Evolutionary conservation across 2,888 invertebrate species (phyloP), one percentile per base, ranked within the genome.

Genomic region (Sicus ferrugineus): DNA sequence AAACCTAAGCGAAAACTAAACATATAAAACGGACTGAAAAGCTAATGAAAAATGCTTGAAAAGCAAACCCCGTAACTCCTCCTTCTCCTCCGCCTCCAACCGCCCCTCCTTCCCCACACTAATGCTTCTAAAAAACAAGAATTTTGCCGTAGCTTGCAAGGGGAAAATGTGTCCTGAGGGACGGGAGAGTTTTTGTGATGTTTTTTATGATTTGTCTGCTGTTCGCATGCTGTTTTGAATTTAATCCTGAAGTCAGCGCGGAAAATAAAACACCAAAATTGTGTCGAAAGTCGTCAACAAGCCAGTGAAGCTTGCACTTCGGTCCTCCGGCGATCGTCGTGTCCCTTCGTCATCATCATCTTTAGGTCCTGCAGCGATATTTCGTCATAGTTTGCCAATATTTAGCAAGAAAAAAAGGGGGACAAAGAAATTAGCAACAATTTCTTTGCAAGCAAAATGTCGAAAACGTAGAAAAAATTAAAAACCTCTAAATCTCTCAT

Each of bases 361-460:
- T 48, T 26, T 3, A 23, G 23, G 23, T 54, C 30, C 30, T 30
- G n/a, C 2, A 16, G 56, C 56, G 30, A 56, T 34, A 59, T 59
- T 59, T 21, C 34, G 34, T 59, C 38, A 59, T 59, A 59, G 19
- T 34, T 59, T 38, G 34, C 59, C 19, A 59, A 59, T 59, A 34
- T 59, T 34, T 59, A n/a, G n/a, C n/a, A n/a, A n/a, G n/a, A n/a
- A n/a, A n/a, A n/a, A n/a, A n/a, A n/a, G n/a, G n/a, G n/a, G n/a
- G n/a, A n/a, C n/a, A n/a, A n/a, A n/a, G n/a, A n/a, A n/a, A n/a
- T n/a, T n/a, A n/a, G n/a, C 21, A 34, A 11, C 31, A 34, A 3
- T 59, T 59, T 31, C 21, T 7, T 16, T 59, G 16, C 16, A 2
- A 58, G 4, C 14, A 58, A 58, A 31, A 31, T 56, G 2, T 30